phyloP scores from a whole-genome alignment of 2,888 invertebrate genomes.

The Diarsia dahlii region DNA sequence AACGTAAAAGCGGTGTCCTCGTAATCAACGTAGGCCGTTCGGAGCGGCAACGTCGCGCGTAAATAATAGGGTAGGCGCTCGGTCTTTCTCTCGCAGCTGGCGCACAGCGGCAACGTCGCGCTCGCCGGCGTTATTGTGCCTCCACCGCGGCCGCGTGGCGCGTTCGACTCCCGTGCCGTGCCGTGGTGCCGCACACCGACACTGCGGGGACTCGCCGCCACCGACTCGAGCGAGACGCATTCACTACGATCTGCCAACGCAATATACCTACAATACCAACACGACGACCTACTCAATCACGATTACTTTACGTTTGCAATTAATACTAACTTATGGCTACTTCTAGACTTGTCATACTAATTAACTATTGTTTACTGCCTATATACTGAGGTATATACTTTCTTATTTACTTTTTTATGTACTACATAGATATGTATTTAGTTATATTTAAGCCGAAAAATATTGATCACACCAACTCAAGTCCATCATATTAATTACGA shows the following conservation, averaged over 20 bases:
- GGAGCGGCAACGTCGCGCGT: constrained; percentile 89
- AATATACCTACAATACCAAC: constrained; percentile 86
- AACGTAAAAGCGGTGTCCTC: constrained; percentile 91
- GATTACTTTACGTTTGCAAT: constrained; percentile 73
- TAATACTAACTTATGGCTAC: constrained; percentile 55
- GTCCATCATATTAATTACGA: constrained; percentile 5
- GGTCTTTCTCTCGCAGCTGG: constrained; percentile 91
- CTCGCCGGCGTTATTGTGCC: constrained; percentile 76
- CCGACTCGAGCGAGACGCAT: constrained; percentile 82
- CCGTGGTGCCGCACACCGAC: constrained; percentile 72
- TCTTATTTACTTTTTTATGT: constrained; percentile 65
- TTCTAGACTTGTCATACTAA: constrained; percentile 42
- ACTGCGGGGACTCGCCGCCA: constrained; percentile 76
- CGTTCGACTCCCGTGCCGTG: constrained; percentile 74
- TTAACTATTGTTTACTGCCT: constrained; percentile 48
- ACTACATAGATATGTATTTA: constrained; percentile 59
- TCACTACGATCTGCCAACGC: constrained; percentile 77
- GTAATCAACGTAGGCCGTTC: constrained; percentile 90
- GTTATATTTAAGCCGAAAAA: constrained; percentile 38
- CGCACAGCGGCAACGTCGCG: constrained; percentile 89
- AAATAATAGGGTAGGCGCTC: constrained; percentile 91
- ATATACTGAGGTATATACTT: constrained; percentile 60
- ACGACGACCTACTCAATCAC: constrained; percentile 78
- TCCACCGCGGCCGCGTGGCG: constrained; percentile 73
- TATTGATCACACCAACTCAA: constrained; percentile 7